Evolutionary conservation across 1,140 invertebrate species (phyloP), one percentile per base, ranked within the genome.

Genomic region (Glomeris maerens): DNA sequence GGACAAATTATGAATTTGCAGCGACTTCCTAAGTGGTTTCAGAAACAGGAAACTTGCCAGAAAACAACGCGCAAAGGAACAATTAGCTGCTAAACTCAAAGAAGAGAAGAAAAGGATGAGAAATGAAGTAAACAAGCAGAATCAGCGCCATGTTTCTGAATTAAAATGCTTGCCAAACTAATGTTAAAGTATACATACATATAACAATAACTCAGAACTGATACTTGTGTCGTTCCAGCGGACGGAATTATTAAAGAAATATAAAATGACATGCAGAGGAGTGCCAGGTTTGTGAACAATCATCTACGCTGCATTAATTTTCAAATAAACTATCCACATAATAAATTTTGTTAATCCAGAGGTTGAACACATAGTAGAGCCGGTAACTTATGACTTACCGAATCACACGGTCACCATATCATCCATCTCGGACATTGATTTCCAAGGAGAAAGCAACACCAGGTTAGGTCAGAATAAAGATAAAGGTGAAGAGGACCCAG

Each of bases 31-130:
- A 3, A 38, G 27, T 7, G 46, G 46, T 4, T 47, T 47, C 20
- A 47, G 38, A 31, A 47, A 47, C 21, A n/a, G 46, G 17, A 47
- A 47, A 29, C 28, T 31, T 29, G 46, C 17, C 21, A 47, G 46
- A 31, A 2, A 23, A 31, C 25, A 29, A 22, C 29, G 38, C 21
- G 46, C 2, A 31, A 38, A 20, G 21, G 27, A 31, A 47, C 14
- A 25, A 28, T 31, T 25, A n/a, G 25, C 29, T 21, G 17, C 5
- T 5, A 5, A 21, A 7, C 20, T 42, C 5, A 42, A 42, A 17
- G 40, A 42, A 42, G 40, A 42, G 25, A 42, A 25, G 20, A 42
- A 42, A 42, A 17, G 5, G 5, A 5, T 42, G 5, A 42, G 25
- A 42, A 17, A 42, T 21, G 40, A 42, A 21, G 40, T 42, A 42